Evolutionary conservation across 2,113 vertebrate species (phyloP).

Genomic region (Thalassoma bifasciatum): DNA sequence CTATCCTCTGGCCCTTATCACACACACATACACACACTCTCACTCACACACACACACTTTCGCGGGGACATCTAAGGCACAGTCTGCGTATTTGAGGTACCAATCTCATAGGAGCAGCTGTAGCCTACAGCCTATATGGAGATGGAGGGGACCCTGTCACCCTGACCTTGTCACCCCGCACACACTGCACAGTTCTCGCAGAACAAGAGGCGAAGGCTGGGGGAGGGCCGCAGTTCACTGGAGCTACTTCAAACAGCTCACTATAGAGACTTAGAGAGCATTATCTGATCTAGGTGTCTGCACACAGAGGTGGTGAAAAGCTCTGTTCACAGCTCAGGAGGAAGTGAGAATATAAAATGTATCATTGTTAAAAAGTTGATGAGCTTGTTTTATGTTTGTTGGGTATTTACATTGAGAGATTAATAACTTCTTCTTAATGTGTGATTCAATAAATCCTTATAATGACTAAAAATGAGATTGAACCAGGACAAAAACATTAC

Average conservation of each 20-base stretch:
- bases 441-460: not conserved
- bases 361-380: constrained; percentile 1
- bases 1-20: constrained; percentile 76
- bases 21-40: constrained; percentile 60
- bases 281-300: constrained; percentile 76
- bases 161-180: constrained; percentile 76
- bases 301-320: constrained; percentile 60
- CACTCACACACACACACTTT: constrained; percentile 56
- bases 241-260: constrained; percentile 73
- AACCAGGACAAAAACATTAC: not conserved
- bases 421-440: not conserved
- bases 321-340: constrained; percentile 39
- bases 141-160: constrained; percentile 78
- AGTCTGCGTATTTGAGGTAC: constrained; percentile 75
- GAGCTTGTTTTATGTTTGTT: not conserved
- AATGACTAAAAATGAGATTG: not conserved
- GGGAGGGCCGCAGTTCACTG: constrained; percentile 59
- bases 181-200: constrained; percentile 67
- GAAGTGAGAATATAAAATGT: constrained; percentile 50
- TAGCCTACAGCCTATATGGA: constrained; percentile 83
- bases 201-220: constrained; percentile 72
- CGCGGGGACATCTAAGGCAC: constrained; percentile 70
- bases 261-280: constrained; percentile 73
- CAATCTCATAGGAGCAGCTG: constrained; percentile 83
- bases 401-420: not conserved